phyloP scores from a whole-genome alignment of 2,113 vertebrate species.

The Hippopotamus amphibius region DNA sequence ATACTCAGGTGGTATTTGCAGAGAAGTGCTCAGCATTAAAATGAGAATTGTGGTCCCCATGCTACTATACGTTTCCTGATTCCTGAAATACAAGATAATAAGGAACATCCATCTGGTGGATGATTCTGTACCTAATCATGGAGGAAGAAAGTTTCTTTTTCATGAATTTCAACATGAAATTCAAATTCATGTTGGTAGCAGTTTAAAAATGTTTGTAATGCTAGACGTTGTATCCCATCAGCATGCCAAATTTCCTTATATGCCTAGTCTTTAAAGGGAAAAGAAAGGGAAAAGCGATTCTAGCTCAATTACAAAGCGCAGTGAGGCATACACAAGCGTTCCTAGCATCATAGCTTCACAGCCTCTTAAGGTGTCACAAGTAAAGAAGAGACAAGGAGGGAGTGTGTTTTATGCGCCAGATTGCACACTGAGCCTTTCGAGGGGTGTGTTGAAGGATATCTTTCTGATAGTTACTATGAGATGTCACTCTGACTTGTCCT shows the following conservation, averaged over 20 bases:
- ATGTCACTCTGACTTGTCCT: neutral
- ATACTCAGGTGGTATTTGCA: neutral
- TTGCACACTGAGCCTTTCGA: rapidly evolving
- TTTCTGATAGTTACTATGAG: neutral
- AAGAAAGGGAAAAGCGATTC: neutral
- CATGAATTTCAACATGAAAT: constrained; percentile 18
- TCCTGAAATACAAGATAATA: constrained; percentile 39
- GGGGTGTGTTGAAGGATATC: too few species aligned
- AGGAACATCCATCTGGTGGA: neutral
- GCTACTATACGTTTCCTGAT: neutral
- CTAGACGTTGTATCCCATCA: neutral
- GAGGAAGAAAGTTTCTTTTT: neutral
- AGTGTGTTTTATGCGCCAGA: rapidly evolving
- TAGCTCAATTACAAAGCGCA: neutral
- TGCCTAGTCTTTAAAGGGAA: too few species aligned
- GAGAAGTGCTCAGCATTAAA: constrained; percentile 43
- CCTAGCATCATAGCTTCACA: rapidly evolving
- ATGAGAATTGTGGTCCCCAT: neutral
- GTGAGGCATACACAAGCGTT: neutral
- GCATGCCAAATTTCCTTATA: neutral
- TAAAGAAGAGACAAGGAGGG: neutral
- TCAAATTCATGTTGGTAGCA: constrained; percentile 19
- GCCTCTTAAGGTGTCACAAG: neutral
- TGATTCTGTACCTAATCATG: neutral
- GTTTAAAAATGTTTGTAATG: neutral